Evolutionary conservation across 2,888 invertebrate genomes (phyloP), one percentile per base, ranked within the genome.

Genomic region (Celastrina argiolus): DNA sequence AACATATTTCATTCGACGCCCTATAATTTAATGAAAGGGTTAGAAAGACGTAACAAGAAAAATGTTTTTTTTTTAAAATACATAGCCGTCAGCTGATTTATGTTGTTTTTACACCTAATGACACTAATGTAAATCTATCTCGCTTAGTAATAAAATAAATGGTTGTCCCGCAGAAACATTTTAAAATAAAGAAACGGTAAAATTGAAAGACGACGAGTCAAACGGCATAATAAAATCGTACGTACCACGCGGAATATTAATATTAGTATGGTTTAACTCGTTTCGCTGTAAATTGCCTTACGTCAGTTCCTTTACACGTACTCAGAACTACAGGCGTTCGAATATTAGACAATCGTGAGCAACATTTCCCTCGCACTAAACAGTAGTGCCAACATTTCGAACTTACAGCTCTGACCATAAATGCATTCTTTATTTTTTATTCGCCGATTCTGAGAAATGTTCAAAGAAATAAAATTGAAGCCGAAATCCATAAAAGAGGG

Each of bases 401-500:
- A 75, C 74, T 76, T 67, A 69, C 73, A 65, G 70, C 68, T 69
- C 71, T 71, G 59, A 69, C 69, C 70, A 69, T 68, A 68, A 67
- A 67, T 67, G 69, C 69, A 69, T 70, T 69, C 69, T 74, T 73
- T 74, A 74, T 78, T 81, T 82, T 82, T 80, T 78, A 76, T 71
- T 74, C 70, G 72, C 70, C 74, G 69, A 73, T 85, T 86, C 86
- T 71, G 74, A 77, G 77, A 81, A 85, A 78, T 80, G 80, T 80
- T 79, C 83, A 69, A 75, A 74, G 75, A 80, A 82, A 82, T 81
- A 82, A 82, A 82, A 79, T 78, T 77, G 79, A 84, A 84, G 87
- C 85, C 88, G 88, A 88, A 88, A 87, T 84, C 78, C 88, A 87
- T 87, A 87, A 89, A 87, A 77, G 74, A 70, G 72, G 73, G 75